Evolutionary conservation across 1,140 invertebrate species (phyloP), one percentile per base, ranked within the genome.

Genomic region (Dendrolimus punctatus): DNA sequence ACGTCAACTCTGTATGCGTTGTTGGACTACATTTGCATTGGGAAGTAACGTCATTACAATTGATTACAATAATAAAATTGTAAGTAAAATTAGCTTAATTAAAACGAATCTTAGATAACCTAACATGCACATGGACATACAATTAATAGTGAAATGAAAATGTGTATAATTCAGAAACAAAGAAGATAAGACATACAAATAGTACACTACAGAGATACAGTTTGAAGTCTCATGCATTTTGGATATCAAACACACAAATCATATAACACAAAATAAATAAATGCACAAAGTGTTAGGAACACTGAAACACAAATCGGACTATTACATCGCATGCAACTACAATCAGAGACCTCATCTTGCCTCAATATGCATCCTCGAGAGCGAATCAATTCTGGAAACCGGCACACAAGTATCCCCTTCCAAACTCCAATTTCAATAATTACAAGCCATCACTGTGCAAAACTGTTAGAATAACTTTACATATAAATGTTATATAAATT

Each of bases 301-400:
- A 52, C 39, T 50, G n/a, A n/a, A 23, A 60, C 47, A 57, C 39
- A 40, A 43, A 48, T 46, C 53, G 52, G 46, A 48, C 42, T 55
- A 58, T 46, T 42, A 62, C 51, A 23, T 41, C 41, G 56, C 74
- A 80, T 74, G 71, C 73, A 80, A 73, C 71, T 76, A 81, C 66
- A 67, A 71, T 62, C 64, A 70, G 66, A 73, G 67, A 76, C 76
- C 51, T 23, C 23, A 23, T 71, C 82, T 85, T 85, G 82, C 82
- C 82, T 83, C 80, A 75, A 81, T 85, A 85, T 85, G 82, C 82
- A 85, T 85, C 82, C 82, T 83, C 74, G 73, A 71, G 71, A 74
- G 54, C 64, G 59, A 49, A 58, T 62, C 50, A 57, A 55, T 57
- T 61, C 64, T 46, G 59, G 60, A 57, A 57, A 64, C 68, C 71